phyloP scores from a whole-genome alignment of 2,797 vertebrate species.

The Gastrophryne carolinensis region DNA sequence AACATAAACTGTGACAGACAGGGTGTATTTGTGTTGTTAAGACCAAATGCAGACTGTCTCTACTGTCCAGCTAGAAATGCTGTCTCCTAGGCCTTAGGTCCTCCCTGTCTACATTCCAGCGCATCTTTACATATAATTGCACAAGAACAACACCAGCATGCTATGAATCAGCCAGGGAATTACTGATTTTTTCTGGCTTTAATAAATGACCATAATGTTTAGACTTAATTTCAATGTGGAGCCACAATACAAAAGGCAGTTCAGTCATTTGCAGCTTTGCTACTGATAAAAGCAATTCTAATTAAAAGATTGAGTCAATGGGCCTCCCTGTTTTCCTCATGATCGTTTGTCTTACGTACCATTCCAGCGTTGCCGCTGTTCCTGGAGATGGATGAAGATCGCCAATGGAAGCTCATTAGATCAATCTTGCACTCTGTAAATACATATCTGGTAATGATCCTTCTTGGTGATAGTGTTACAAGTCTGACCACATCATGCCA shows the following conservation, averaged over 20 bases:
- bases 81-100: no score
- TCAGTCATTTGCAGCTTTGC: background rate
- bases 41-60: no score
- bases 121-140: background rate
- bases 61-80: no score
- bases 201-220: background rate
- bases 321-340: slow-evolving; percentile 8
- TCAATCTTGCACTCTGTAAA: background rate
- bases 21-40: no score
- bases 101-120: background rate
- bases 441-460: background rate
- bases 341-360: slow-evolving; percentile 9
- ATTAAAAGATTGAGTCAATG: slow-evolving; percentile 31
- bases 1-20: no score
- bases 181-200: background rate
- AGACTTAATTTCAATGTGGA: background rate
- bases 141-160: background rate
- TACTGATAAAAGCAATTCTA: background rate
- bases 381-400: slow-evolving; percentile 1
- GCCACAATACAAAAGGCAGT: background rate
- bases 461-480: background rate
- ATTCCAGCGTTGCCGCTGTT: background rate
- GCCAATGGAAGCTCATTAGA: background rate
- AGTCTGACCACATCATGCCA: background rate
- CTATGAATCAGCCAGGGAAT: background rate